phyloP scores from a whole-genome alignment of 2,113 vertebrate genomes.

The Trogon melanurus region DNA sequence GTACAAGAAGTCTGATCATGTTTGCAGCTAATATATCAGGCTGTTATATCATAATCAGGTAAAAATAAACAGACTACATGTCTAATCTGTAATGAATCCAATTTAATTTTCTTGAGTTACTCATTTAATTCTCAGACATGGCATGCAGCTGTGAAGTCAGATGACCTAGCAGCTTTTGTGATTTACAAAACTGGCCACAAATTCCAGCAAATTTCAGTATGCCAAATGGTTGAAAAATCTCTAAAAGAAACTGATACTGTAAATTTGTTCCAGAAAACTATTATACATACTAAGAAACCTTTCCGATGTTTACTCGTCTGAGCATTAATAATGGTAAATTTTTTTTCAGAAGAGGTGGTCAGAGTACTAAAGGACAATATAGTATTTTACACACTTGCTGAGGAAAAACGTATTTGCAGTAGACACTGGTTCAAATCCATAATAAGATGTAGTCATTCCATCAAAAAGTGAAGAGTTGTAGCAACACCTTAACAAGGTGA shows the following conservation, averaged over 20 bases:
- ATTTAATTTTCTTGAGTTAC: constrained; percentile 3
- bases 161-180: background rate
- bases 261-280: background rate
- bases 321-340: background rate
- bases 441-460: background rate
- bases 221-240: background rate
- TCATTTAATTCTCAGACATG: background rate
- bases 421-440: background rate
- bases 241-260: background rate
- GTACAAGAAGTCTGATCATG: background rate
- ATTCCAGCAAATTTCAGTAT: background rate
- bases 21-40: background rate
- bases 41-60: background rate
- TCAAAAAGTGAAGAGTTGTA: background rate
- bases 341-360: background rate
- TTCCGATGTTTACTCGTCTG: background rate
- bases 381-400: background rate
- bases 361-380: background rate
- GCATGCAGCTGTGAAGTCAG: background rate
- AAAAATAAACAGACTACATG: background rate
- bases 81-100: background rate
- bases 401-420: background rate
- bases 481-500: background rate
- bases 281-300: background rate
- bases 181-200: background rate